Evolutionary conservation across 2,888 invertebrate species (phyloP).

Genomic region (Lycophotia porphyrea): DNA sequence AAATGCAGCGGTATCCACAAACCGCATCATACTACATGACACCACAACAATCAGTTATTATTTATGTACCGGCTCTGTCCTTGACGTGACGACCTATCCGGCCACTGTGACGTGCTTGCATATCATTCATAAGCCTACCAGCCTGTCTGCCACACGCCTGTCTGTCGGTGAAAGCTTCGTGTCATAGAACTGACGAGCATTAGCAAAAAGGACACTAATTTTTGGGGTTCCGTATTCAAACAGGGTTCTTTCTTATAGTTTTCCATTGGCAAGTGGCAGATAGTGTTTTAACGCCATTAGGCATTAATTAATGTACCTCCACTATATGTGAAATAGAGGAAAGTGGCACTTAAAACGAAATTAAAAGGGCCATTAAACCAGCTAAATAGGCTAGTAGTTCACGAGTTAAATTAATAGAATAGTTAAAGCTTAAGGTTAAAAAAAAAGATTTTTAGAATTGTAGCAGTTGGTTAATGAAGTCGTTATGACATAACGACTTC

Average conservation of each 20-base stretch:
- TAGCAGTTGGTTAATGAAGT: too few species aligned
- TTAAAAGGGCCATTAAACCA: neutral
- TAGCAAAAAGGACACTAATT: slow-evolving; percentile 1
- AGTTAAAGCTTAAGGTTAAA: neutral
- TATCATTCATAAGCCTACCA: slow-evolving; percentile 41
- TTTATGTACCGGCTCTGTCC: slow-evolving; percentile 45
- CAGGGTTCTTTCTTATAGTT: neutral
- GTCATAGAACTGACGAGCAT: slow-evolving; percentile 13
- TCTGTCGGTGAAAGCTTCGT: slow-evolving; percentile 32
- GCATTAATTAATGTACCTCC: neutral
- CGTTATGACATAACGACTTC: neutral
- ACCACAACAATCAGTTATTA: slow-evolving; percentile 30
- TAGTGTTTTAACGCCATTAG: neutral
- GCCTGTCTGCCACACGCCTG: slow-evolving; percentile 49
- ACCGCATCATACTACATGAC: neutral
- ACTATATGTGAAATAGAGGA: neutral
- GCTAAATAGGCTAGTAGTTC: neutral
- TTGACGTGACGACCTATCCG: slow-evolving; percentile 45
- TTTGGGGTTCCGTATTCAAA: slow-evolving; percentile 15
- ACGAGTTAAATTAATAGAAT: neutral
- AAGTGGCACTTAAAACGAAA: slow-evolving; percentile 12
- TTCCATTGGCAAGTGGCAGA: neutral
- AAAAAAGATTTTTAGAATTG: too few species aligned
- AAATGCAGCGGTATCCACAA: neutral
- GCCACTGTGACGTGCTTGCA: slow-evolving; percentile 31